phyloP scores from a whole-genome alignment of 53 echinoderm and acorn worm genomes.

The Echinarachnius parma region DNA sequence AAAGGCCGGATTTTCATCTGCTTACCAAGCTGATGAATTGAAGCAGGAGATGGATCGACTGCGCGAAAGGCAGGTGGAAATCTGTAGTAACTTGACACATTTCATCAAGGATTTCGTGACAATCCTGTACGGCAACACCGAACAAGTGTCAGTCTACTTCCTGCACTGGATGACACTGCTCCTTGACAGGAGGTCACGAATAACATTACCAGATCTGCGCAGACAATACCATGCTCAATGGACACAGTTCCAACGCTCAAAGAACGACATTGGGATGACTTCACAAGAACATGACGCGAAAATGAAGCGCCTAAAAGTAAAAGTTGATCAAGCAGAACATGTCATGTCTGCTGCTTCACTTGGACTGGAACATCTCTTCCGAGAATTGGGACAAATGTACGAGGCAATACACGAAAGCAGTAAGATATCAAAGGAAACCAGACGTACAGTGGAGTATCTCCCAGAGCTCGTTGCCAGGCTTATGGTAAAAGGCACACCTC shows the following conservation, averaged over 20 bases:
- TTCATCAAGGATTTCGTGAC: constrained; percentile 28
- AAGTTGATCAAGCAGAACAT: constrained; percentile 41
- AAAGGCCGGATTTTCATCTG: not conserved
- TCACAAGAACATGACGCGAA: not conserved
- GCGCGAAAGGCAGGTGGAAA: constrained; percentile 37
- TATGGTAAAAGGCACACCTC: constrained; percentile 19
- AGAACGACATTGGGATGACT: too few relatives aligned
- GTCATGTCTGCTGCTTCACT: constrained; percentile 28
- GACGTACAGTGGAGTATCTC: constrained; percentile 3
- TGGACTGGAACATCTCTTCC: constrained; percentile 42
- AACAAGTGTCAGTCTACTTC: constrained; percentile 22
- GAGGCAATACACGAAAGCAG: too few relatives aligned
- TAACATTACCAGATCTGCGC: constrained; percentile 26
- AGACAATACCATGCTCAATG: constrained; percentile 3
- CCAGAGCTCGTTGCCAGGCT: constrained; percentile 33
- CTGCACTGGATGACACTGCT: constrained; percentile 8
- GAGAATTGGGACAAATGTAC: too few relatives aligned
- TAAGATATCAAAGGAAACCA: constrained; percentile 16
- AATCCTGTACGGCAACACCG: not conserved
- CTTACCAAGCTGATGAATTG: constrained; percentile 20
- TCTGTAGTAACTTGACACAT: not conserved
- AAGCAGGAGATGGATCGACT: constrained; percentile 28
- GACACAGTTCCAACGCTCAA: constrained; percentile 6
- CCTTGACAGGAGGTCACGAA: constrained; percentile 14
- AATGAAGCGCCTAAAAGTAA: not conserved